Evolutionary conservation across 2,113 vertebrate genomes (phyloP).

Genomic region (Colinus virginianus): DNA sequence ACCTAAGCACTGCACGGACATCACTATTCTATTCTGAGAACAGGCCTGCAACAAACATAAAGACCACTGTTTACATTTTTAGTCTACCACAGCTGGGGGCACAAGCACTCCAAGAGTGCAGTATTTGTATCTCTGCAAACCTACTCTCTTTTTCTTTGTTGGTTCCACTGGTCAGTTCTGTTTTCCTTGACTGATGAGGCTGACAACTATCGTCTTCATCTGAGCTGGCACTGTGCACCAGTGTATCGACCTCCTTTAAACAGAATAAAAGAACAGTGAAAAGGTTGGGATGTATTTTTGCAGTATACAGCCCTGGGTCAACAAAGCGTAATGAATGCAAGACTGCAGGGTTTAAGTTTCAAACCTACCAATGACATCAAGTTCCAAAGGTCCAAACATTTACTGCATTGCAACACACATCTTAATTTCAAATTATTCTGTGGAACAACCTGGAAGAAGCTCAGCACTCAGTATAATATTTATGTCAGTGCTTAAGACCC

Average conservation of each 20-base stretch:
- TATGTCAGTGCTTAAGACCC: background rate
- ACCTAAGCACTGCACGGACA: rapidly evolving
- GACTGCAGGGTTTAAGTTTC: background rate
- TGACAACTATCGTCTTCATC: constrained; percentile 62
- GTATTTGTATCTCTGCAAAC: constrained; percentile 25
- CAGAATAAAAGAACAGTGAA: constrained; percentile 47
- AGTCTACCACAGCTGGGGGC: background rate
- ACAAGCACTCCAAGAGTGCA: background rate
- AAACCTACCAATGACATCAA: background rate
- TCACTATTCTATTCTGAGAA: background rate
- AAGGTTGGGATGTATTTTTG: constrained; percentile 1
- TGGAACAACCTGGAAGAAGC: background rate
- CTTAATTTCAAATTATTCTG: background rate
- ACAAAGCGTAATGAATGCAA: background rate
- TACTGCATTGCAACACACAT: background rate
- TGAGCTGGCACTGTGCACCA: constrained; percentile 43
- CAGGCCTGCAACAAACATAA: background rate
- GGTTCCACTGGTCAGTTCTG: constrained; percentile 48
- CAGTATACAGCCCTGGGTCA: background rate
- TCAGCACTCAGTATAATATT: background rate
- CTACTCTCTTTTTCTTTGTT: constrained; percentile 68
- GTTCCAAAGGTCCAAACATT: background rate
- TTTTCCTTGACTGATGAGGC: constrained; percentile 34
- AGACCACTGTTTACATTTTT: background rate
- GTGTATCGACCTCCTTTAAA: constrained; percentile 67